phyloP scores from a whole-genome alignment of 2,797 vertebrate species.

The Pantherophis vulpinus region DNA sequence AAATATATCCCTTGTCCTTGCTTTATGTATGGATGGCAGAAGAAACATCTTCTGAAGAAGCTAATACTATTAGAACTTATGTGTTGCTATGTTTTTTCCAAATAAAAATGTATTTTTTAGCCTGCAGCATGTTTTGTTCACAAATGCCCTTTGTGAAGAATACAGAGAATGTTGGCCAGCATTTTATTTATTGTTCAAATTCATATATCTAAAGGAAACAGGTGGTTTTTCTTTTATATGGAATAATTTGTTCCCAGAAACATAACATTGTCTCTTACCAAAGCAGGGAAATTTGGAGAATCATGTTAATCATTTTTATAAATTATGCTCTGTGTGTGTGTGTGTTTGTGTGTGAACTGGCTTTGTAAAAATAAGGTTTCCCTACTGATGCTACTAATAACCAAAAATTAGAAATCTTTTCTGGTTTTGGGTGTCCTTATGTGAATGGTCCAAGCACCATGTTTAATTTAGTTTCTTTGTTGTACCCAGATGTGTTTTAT shows the following conservation, averaged over 20 bases:
- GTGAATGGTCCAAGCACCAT: background rate
- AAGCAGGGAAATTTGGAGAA: background rate
- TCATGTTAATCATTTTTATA: background rate
- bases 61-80: slow-evolving; percentile 13
- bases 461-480: background rate
- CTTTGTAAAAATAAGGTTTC: background rate
- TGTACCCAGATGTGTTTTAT: background rate
- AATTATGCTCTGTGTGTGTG: background rate
- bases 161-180: background rate
- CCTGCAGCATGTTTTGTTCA: background rate
- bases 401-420: background rate
- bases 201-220: background rate
- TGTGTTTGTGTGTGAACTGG: background rate
- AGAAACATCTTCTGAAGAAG: background rate
- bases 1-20: background rate
- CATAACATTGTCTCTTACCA: background rate
- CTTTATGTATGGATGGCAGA: background rate
- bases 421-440: background rate
- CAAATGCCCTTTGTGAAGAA: background rate
- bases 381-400: background rate
- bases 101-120: slow-evolving; percentile 14
- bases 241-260: background rate
- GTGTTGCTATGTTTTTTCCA: slow-evolving; percentile 17
- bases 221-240: slow-evolving; percentile 6
- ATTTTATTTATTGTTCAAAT: slow-evolving; percentile 23